Base-by-base conservation (phyloP, 2,888 invertebrate genomes). In the Schizaphis graminum region DNA sequence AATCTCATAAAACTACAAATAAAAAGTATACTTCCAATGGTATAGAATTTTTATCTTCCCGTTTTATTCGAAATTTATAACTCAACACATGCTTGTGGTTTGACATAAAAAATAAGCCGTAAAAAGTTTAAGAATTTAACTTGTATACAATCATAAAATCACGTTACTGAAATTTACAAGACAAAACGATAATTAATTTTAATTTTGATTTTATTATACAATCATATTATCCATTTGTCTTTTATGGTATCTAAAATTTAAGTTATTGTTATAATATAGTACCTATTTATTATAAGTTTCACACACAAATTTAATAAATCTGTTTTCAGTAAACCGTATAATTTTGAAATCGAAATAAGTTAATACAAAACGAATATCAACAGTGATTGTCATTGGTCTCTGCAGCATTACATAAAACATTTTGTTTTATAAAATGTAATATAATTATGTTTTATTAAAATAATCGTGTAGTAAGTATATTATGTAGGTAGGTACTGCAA, bases 41-140 rank as follows among this genome's bases (percentile, higher is more conserved):
- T 87, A 28, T 87, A 8, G n/a, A 87, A 49, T 87, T 28, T 49
- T 5, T 49, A 49, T 49, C 28, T n/a, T 0, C 10, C 26, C 8
- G 26, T 85, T 85, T 85, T 24, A 85, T 85, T 49, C 49, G n/a
- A 87, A 49, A 87, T 87, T 3, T 87, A 87, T 87, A 49, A 47
- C 7, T 16, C 26, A 1, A 7, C 11, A 8, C 7, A 49, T 87
- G 87, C 16, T n/a, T 44, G 11, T 13, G 28, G 16, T 28, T 28
- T 13, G 28, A 5, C n/a, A 87, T 87, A 49, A 49, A 49, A 87
- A 47, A 44, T 86, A 86, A 87, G 28, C 16, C n/a, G 47, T 87
- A 13, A 87, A 49, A 49, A 16, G n/a, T 44, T 47, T 49, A 49
- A 87, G 47, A 5, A n/a, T n/a, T 87, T 28, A n/a, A n/a, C 47